Conservation (phyloP, 2,113 vertebrate genomes). For the Amia ocellicauda region DNA sequence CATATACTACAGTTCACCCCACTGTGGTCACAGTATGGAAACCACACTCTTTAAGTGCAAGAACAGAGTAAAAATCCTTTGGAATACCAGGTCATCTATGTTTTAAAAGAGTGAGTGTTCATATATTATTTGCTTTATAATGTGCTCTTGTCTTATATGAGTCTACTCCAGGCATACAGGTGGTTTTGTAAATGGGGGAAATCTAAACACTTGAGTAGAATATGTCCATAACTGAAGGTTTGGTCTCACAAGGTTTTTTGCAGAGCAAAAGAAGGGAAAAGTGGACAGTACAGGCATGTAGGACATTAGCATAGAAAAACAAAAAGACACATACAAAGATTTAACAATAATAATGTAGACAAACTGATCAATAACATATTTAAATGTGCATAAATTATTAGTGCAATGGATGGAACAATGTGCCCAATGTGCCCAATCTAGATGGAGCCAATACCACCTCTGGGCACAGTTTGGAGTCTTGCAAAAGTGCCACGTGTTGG, state of each 20-base stretch:
- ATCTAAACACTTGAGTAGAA: slow-evolving; percentile 63
- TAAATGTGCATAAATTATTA: slow-evolving; percentile 43
- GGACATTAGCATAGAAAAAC: not conserved
- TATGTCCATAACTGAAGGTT: slow-evolving; percentile 48
- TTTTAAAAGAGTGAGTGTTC: slow-evolving; percentile 57
- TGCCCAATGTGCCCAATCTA: slow-evolving; percentile 25
- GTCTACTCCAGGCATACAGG: slow-evolving; percentile 66
- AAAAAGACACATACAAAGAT: not conserved
- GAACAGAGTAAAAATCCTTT: too few relatives aligned
- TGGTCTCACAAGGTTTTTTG: slow-evolving; percentile 36
- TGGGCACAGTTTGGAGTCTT: slow-evolving; percentile 32
- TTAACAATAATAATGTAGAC: too few relatives aligned
- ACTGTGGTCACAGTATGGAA: too few relatives aligned
- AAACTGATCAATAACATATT: too few relatives aligned
- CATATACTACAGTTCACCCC: too few relatives aligned
- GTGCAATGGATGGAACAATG: slow-evolving; percentile 22
- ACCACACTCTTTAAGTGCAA: too few relatives aligned
- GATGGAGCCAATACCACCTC: slow-evolving; percentile 19
- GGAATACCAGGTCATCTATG: slow-evolving; percentile 25
- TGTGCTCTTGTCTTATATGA: slow-evolving; percentile 65
- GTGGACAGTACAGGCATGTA: slow-evolving; percentile 12
- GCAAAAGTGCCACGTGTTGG: not conserved
- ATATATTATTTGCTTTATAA: slow-evolving; percentile 65
- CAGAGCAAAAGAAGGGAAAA: slow-evolving; percentile 43
- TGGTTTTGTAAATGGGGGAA: slow-evolving; percentile 68